These are phyloP conservation scores for Hipposideros armiger DNA, from an alignment of 2,113 vertebrate species.

Conservation along the genomic window DNA sequence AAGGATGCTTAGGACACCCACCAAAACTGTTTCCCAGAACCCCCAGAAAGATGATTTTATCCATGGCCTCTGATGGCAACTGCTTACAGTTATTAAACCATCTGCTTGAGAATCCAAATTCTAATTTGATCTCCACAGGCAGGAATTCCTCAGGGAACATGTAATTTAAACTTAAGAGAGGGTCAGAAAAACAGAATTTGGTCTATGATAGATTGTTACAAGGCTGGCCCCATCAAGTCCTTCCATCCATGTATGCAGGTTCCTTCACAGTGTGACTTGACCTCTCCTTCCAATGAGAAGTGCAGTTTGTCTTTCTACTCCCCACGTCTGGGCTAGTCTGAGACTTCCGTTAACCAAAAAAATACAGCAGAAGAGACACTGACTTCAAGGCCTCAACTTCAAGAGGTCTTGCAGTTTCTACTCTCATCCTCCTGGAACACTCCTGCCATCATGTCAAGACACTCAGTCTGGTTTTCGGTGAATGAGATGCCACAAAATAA, in stretches of 20 bases:
- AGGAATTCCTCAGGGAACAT: conserved; percentile 36
- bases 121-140: not conserved
- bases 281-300: not conserved
- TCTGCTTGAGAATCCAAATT: conserved; percentile 36
- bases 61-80: not conserved
- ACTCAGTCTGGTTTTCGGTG: not conserved
- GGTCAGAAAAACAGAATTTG: not conserved
- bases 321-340: not conserved
- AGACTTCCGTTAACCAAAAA: not conserved
- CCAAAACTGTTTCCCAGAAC: not conserved
- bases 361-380: not conserved
- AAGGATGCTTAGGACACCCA: not conserved
- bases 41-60: not conserved
- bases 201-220: not conserved
- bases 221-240: not conserved
- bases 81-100: conserved; percentile 33
- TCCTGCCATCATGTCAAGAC: not conserved
- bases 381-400: not conserved
- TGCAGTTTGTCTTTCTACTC: not conserved
- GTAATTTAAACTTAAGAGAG: not conserved
- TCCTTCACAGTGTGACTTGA: not conserved
- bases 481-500: not conserved
- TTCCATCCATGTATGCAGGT: not conserved
- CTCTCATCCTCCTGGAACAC: not conserved
- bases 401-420: not conserved